phyloP scores from a whole-genome alignment of 1,140 invertebrate species.

The Drosophila miranda region DNA sequence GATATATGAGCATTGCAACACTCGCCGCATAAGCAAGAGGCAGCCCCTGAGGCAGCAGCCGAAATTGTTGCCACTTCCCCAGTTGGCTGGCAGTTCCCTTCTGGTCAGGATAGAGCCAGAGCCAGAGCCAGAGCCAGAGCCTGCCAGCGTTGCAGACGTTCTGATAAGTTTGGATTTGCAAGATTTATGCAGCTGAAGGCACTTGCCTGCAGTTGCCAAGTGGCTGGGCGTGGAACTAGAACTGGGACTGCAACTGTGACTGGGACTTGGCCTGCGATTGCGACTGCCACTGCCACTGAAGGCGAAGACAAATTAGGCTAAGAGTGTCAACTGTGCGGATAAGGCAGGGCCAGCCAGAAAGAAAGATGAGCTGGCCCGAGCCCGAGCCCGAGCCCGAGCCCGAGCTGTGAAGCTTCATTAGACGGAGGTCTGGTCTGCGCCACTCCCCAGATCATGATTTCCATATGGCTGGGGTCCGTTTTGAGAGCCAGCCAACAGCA shows the following conservation, averaged over 20 bases:
- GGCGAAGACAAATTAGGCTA: constrained; percentile 17
- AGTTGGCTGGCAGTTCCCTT: no score
- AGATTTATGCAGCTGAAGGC: constrained; percentile 30
- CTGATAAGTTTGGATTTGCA: constrained; percentile 7
- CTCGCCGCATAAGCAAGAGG: neutral
- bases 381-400: no score
- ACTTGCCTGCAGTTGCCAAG: no score
- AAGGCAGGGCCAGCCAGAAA: neutral
- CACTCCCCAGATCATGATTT: neutral
- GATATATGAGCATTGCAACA: constrained; percentile 47
- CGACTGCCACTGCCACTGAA: no score
- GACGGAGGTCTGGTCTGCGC: no score
- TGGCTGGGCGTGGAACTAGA: no score
- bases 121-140: neutral
- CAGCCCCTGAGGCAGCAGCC: no score
- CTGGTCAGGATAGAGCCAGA: neutral
- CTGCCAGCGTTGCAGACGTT: neutral
- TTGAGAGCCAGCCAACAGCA: neutral
- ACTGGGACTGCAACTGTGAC: no score
- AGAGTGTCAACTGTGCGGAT: constrained; percentile 5
- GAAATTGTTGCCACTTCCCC: no score
- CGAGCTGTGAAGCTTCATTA: no score
- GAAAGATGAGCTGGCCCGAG: neutral
- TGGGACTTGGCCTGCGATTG: no score
- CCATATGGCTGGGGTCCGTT: neutral